These are phyloP conservation scores for Lates japonicus DNA, from an alignment of 2,797 vertebrate species.

Conservation along the genomic window DNA sequence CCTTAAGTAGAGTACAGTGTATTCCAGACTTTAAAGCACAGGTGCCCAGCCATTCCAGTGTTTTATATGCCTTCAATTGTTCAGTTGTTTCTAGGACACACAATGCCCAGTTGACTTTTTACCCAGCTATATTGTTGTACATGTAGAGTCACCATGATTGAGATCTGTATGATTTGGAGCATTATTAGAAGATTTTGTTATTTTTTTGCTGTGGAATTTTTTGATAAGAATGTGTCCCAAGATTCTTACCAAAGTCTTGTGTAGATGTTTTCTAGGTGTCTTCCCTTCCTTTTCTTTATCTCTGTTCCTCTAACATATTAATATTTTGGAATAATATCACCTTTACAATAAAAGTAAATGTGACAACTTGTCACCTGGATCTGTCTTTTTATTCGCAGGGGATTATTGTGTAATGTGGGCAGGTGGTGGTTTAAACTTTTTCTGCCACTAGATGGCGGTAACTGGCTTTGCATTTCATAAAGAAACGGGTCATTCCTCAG, in stretches of 20 bases:
- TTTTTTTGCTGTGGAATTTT: conserved; percentile 85
- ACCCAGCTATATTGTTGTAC: conserved; percentile 78
- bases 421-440: conserved; percentile 7
- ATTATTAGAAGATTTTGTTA: conserved; percentile 72
- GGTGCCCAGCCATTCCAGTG: conserved; percentile 84
- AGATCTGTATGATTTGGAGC: conserved; percentile 81
- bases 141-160: conserved; percentile 79
- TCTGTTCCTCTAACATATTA: conserved; percentile 89
- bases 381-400: conserved; percentile 57
- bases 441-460: conserved; percentile 78
- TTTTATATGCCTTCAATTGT: conserved; percentile 87
- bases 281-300: conserved; percentile 71
- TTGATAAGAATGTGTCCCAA: conserved; percentile 87
- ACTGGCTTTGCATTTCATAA: not conserved
- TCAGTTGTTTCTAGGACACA: conserved; percentile 81
- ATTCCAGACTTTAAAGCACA: conserved; percentile 87
- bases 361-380: conserved; percentile 79
- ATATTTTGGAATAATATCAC: conserved; percentile 97
- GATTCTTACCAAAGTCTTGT: conserved; percentile 96
- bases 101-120: conserved; percentile 76
- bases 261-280: conserved; percentile 92
- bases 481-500: conserved; percentile 9
- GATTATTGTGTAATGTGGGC: not conserved
- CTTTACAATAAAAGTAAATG: conserved; percentile 94
- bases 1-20: conserved; percentile 79